These are phyloP conservation scores for Poecilia picta DNA, from an alignment of 2,797 vertebrate genomes.

Conservation along the genomic window DNA sequence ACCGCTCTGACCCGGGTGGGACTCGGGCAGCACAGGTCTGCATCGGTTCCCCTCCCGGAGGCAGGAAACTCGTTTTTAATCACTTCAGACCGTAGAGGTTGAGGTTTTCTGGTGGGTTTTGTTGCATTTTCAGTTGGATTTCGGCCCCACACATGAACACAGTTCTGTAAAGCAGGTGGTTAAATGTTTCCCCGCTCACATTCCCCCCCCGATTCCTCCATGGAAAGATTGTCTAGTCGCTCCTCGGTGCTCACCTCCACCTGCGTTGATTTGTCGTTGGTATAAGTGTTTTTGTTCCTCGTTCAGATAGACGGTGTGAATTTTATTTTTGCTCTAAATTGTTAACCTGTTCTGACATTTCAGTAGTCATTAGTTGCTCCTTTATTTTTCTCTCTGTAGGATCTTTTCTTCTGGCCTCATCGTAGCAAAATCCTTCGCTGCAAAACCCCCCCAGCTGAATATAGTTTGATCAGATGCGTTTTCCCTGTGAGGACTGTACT, in stretches of 20 bases:
- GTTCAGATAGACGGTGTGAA: conserved; percentile 53
- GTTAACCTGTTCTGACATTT: conserved; percentile 65
- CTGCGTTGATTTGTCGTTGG: conserved; percentile 54
- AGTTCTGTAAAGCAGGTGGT: conserved; percentile 76
- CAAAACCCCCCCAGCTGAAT: conserved; percentile 37
- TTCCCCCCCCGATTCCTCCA: conserved; percentile 46
- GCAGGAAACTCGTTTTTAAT: conserved; percentile 77
- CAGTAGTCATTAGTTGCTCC: conserved; percentile 53
- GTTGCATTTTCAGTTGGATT: conserved; percentile 5
- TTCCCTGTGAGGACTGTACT: conserved; percentile 60
- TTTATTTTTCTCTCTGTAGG: conserved; percentile 30
- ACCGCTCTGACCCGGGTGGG: conserved; percentile 79
- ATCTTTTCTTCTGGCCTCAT: conserved; percentile 59
- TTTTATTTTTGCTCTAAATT: conserved; percentile 20
- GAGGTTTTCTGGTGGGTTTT: conserved; percentile 34
- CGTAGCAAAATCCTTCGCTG: conserved; percentile 61
- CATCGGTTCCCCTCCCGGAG: conserved; percentile 56
- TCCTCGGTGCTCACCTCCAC: conserved; percentile 65
- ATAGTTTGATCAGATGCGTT: conserved; percentile 57
- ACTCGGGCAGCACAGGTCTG: conserved; percentile 70
- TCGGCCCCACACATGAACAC: not conserved
- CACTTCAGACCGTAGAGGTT: conserved; percentile 76
- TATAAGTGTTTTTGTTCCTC: conserved; percentile 72
- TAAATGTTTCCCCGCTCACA: conserved; percentile 78
- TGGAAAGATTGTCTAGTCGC: conserved; percentile 58